Percentiles rank a stretch among this genome's conserved stretches.
Conservation (phyloP, 2,888 invertebrate genomes). For the Caprella mutica region DNA sequence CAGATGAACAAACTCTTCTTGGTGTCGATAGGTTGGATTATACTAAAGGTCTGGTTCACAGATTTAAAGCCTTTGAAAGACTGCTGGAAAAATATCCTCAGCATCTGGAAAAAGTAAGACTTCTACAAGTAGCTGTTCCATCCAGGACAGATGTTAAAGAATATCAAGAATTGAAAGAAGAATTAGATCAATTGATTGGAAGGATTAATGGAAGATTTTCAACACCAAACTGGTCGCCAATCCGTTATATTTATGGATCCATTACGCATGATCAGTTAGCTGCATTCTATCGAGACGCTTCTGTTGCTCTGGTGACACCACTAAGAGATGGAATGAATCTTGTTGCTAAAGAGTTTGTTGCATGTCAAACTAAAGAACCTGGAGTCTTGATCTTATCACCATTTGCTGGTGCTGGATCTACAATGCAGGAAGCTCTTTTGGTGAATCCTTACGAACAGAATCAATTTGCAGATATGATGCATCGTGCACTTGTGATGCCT, state of each 20-base stretch:
- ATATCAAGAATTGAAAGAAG: conserved; percentile 43
- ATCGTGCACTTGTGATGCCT: conserved; percentile 43
- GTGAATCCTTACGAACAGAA: conserved; percentile 43
- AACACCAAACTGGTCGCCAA: conserved; percentile 43
- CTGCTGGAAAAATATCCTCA: conserved; percentile 71
- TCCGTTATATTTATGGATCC: conserved; percentile 43
- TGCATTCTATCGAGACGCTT: conserved; percentile 42
- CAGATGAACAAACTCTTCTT: conserved; percentile 53
- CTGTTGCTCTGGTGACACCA: conserved; percentile 43
- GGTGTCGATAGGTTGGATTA: conserved; percentile 87
- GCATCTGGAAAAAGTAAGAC: conserved; percentile 61
- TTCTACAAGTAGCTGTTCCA: conserved; percentile 54
- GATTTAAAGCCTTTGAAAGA: conserved; percentile 68
- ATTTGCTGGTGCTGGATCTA: conserved; percentile 41
- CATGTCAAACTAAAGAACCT: conserved; percentile 40
- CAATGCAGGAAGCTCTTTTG: conserved; percentile 43
- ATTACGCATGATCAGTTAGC: conserved; percentile 42
- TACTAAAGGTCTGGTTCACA: conserved; percentile 79
- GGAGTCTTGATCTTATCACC: conserved; percentile 43
- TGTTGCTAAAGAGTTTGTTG: conserved; percentile 44
- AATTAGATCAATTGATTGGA: conserved; percentile 42
- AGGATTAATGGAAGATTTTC: conserved; percentile 43
- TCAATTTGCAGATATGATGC: conserved; percentile 41
- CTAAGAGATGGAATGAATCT: conserved; percentile 44
- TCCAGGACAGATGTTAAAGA: conserved; percentile 43